A percentile compares a stretch with the other conserved stretches of the same genome.
These are phyloP conservation scores for Plagodis dolabraria DNA, from an alignment of 2,888 invertebrate species.

Conservation along the genomic window DNA sequence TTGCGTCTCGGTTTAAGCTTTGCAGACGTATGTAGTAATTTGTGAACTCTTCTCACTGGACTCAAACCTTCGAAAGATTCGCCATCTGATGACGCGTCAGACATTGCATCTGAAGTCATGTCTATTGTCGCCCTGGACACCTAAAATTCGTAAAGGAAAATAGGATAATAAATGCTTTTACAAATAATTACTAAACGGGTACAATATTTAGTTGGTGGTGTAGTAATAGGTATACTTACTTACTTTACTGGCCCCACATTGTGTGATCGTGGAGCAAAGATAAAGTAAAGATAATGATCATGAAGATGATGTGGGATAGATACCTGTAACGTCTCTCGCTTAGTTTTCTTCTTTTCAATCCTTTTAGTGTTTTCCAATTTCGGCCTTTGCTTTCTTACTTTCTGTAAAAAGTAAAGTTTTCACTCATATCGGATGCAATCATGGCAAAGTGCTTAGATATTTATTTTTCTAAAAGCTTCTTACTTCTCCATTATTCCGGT, in stretches of 20 bases:
- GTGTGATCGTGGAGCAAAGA: too few species aligned
- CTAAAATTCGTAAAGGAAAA: conserved; percentile 51
- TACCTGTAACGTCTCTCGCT: conserved; percentile 86
- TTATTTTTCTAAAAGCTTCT: conserved; percentile 13
- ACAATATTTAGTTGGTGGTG: too few species aligned
- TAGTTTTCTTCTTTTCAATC: conserved; percentile 75
- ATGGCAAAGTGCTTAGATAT: too few species aligned
- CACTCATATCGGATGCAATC: too few species aligned
- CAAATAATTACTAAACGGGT: too few species aligned
- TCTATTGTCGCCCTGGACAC: conserved; percentile 85
- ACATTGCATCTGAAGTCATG: conserved; percentile 88
- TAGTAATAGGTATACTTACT: too few species aligned
- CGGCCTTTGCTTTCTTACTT: conserved; percentile 63
- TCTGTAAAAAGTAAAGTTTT: conserved; percentile 47
- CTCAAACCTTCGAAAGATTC: conserved; percentile 80
- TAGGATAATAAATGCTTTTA: too few species aligned
- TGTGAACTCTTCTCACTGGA: conserved; percentile 74
- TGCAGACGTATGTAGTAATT: conserved; percentile 64
- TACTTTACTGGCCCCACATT: too few species aligned
- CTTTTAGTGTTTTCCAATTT: conserved; percentile 75
- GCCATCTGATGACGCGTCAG: conserved; percentile 87
- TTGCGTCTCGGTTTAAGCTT: conserved; percentile 73
- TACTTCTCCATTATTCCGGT: conserved; percentile 59
- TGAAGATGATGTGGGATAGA: too few species aligned
- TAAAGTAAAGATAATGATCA: too few species aligned